Evolutionary conservation across 2,888 invertebrate genomes (phyloP).

Genomic region (Ormyrus nitidulus): DNA sequence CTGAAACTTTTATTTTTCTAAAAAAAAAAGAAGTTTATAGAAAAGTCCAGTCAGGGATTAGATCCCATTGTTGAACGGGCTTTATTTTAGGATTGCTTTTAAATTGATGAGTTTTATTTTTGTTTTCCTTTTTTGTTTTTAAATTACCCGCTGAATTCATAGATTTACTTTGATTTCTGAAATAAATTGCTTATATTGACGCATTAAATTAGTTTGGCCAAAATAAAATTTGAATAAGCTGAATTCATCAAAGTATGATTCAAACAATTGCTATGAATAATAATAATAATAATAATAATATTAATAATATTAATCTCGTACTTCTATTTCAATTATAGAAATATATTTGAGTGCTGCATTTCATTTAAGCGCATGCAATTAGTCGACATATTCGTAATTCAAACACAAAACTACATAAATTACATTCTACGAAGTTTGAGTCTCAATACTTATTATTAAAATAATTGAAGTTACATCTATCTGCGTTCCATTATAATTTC

Average conservation of each 20-base stretch:
- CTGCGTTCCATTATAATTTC: not conserved
- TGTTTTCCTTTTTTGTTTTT: too few species aligned
- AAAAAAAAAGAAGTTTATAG: not conserved
- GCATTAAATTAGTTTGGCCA: too few species aligned
- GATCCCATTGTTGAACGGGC: too few species aligned
- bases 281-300: not conserved
- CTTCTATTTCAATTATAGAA: constrained; percentile 16
- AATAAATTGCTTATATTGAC: too few species aligned
- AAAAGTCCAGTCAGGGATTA: not conserved
- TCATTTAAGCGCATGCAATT: constrained; percentile 8
- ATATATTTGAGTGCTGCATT: not conserved
- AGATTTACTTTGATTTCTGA: too few species aligned
- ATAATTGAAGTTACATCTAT: constrained; percentile 31
- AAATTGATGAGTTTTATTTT: too few species aligned
- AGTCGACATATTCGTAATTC: not conserved
- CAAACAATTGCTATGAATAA: too few species aligned
- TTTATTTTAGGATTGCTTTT: too few species aligned
- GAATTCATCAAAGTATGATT: too few species aligned
- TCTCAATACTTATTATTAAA: constrained; percentile 1
- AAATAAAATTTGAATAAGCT: too few species aligned
- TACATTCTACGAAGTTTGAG: not conserved
- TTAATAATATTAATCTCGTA: not conserved
- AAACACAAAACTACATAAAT: not conserved
- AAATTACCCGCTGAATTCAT: too few species aligned
- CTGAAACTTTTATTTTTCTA: not conserved